Base-by-base conservation (phyloP, 2,797 vertebrate genomes). In the Rousettus madagascariensis region DNA sequence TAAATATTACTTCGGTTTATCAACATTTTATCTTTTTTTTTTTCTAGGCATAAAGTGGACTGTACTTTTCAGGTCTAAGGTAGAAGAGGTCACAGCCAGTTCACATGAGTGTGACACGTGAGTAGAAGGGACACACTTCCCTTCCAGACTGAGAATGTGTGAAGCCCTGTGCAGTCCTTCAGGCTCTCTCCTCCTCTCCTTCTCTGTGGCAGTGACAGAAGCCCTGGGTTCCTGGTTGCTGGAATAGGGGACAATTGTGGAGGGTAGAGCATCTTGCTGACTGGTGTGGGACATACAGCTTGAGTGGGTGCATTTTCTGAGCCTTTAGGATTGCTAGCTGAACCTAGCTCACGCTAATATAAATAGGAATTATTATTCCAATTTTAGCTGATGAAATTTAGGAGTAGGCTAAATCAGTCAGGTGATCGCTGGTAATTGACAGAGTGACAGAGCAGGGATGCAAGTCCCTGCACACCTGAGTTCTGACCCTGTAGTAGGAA, bases 111-210 rank as follows among this genome's bases (percentile, higher is more conserved):
- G 8, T 66, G 61, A 38, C 30, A 49, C 3, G 2, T 13, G 6
- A 68, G 20, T 19, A 15, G 28, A 71, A 85, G 1, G 7, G 8
- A 24, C 22, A 36, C 0, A 4, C 4, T 51, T 69, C 33, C 26
- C 7, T 77, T 90, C 38, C 8, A 72, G 10, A 6, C 41, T 65
- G 66, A 85, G 26, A 7, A 46, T 30, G 1, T 15, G 36, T 43
- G 41, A 65, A 51, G 13, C 36, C 49, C 15, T 30, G 5, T 15
- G 28, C 2, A 30, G 12, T 28, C 24, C 20, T 51, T 15, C 19
- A 53, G 17, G 1, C 6, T 0, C 2, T 46, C 55, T 59, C 2
- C 1, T 2, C 8, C 6, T 24, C 16, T 36, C 20, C n/a, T 26
- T 10, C 7, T 5, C 68, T 33, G 28, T 2, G 53, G 28, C 22